Evolutionary conservation across 35 echinoderm and acorn worm genomes (phyloP), one percentile per base, ranked within the genome.

Genomic region (Heliocidaris tuberculata): DNA sequence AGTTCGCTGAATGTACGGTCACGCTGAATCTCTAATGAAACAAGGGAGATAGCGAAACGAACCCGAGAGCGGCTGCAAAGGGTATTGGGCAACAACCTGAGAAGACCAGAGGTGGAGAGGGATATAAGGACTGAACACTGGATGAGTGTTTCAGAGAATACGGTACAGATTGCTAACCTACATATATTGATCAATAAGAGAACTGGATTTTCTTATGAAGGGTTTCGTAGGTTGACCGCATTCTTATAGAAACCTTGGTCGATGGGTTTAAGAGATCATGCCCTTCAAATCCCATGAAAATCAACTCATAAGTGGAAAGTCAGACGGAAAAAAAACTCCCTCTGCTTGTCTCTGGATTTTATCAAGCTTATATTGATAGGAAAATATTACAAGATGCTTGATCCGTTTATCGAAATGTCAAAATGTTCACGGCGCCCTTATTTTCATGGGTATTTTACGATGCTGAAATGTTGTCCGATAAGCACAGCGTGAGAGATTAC

Each of bases 381-480:
- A 12, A 21, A 78, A 6, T 7, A 78, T 78, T 78, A 27, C 19
- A 16, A 78, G 65, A 78, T 78, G 65, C 21, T 27, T 78, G 65
- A 78, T 78, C 65, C 17, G 19, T 17, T 78, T 78, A 4, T 7
- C 24, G 27, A 78, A 78, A 78, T 78, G 65, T 78, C 65, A 78
- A 42, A 42, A 21, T n/a, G 17, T 78, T 78, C 15, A 78, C 65
- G 65, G 19, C 27, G 65, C 21, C 27, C 15, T 78, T 78, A 78
- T 78, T 78, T 78, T n/a, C 65, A 78, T n/a, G 65, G 65, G 65
- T 78, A n/a, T n/a, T 78, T 19, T 78, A 78, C 65, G 65, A 78
- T 78, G 65, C 19, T 6, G 17, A 70, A 78, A 78, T 78, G 65
- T n/a, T n/a, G 19, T n/a, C 65, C 21, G 65, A 78, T n/a, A 24